phyloP scores from a whole-genome alignment of 2,888 invertebrate genomes.

The Pristionchus mayeri region DNA sequence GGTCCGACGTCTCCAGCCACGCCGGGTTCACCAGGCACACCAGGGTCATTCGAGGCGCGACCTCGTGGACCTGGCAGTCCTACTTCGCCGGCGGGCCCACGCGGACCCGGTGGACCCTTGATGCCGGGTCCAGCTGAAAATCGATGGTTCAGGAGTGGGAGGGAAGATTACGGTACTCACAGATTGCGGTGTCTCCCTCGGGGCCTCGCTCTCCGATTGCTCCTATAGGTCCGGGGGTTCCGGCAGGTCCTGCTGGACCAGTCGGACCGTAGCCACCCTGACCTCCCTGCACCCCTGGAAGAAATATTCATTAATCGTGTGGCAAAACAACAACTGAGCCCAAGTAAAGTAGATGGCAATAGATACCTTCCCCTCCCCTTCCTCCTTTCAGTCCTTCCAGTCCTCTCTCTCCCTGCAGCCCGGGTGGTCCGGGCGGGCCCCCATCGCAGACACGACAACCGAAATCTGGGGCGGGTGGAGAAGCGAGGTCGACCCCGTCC shows the following conservation, averaged over 20 bases:
- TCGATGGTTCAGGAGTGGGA: background rate
- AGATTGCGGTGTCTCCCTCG: slow-evolving; percentile 2
- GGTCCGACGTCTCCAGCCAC: background rate
- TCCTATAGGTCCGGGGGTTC: background rate
- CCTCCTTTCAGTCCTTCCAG: background rate
- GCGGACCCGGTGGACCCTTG: slow-evolving; percentile 36
- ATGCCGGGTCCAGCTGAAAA: slow-evolving; percentile 35
- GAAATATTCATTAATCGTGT: background rate
- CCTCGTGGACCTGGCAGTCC: background rate
- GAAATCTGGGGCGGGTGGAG: background rate
- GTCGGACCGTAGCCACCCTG: slow-evolving; percentile 12
- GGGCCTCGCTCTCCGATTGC: background rate
- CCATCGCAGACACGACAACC: slow-evolving; percentile 21
- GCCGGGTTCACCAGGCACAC: background rate
- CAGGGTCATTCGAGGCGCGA: background rate
- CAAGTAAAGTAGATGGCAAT: background rate
- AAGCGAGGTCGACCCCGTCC: slow-evolving; percentile 25
- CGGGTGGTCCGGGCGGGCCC: slow-evolving; percentile 26
- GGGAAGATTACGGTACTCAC: background rate
- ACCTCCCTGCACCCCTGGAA: background rate
- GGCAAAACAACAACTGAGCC: background rate
- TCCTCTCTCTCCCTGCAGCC: slow-evolving; percentile 8
- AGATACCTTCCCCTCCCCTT: background rate
- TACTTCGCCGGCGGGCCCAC: background rate
- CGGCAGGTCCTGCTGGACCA: background rate